Percentiles rank a stretch among this genome's conserved stretches.
Conservation (phyloP, 1,140 invertebrate species). For the Calliopsis andreniformis region DNA sequence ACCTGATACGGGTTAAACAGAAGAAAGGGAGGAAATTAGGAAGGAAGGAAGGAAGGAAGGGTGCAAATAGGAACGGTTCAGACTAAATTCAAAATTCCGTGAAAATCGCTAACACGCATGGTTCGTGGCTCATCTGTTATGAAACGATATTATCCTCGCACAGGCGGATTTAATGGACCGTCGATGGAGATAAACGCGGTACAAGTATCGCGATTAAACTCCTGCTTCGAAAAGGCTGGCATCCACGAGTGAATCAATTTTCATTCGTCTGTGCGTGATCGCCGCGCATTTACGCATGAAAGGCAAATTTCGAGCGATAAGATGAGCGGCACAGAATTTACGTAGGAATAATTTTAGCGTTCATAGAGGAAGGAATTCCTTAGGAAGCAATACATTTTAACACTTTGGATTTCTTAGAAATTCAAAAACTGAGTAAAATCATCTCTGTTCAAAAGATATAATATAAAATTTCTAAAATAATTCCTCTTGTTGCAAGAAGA, state of each 20-base stretch:
- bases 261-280: background rate
- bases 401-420: constrained; percentile 2
- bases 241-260: constrained; percentile 1
- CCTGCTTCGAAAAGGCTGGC: constrained; percentile 17
- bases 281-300: background rate
- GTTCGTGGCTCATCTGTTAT: constrained; percentile 50
- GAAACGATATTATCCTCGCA: constrained; percentile 53
- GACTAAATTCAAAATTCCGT: constrained; percentile 34
- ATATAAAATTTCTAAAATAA: too few species aligned
- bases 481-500: too few species aligned
- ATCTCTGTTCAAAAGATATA: too few species aligned
- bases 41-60: background rate
- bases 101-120: constrained; percentile 49
- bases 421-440: too few species aligned
- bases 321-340: too few species aligned
- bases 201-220: constrained; percentile 62
- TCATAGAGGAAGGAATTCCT: constrained; percentile 12
- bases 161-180: constrained; percentile 56
- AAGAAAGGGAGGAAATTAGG: background rate
- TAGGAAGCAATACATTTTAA: too few species aligned
- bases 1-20: background rate
- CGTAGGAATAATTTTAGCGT: too few species aligned
- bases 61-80: too few species aligned
- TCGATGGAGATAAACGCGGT: constrained; percentile 57
- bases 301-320: background rate